Evolutionary conservation across 2,888 invertebrate species (phyloP), one percentile per base, ranked within the genome.

Genomic region (Acanthosepion lycidas): DNA sequence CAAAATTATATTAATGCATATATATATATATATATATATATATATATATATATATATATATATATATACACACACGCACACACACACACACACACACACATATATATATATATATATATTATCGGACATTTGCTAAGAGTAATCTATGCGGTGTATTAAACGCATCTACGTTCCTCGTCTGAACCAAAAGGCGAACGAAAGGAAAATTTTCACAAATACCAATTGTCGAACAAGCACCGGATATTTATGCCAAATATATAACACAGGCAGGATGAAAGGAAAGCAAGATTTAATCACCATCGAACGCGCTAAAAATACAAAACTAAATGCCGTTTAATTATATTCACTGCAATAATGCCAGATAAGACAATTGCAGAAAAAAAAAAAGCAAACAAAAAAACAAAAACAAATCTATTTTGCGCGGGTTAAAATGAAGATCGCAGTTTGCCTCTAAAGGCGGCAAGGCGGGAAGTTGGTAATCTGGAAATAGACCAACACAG

Each of bases 241-340:
- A 78, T 78, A 78, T 78, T 78, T 78, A 78, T n/a, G 78, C 78
- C 78, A 78, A 78, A 78, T 78, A 78, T 78, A 78, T 78, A 78
- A 78, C 78, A 5, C 15, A 18, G 33, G 6, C n/a, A 78, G 15
- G 33, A 78, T n/a, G 12, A 78, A 78, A 78, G 78, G 78, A 78
- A 78, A 12, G n/a, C 78, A 33, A 33, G 0, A 78, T n/a, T 78
- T 78, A n/a, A 78, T 78, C 78, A n/a, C n/a, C 78, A 78, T 0
- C 18, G 78, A 78, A 78, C n/a, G 33, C 0, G 78, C 78, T 78
- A 15, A 78, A 78, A 78, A 78, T 78, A 78, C 78, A 33, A 33
- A 15, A 78, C 9, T 78, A 78, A 78, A 78, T 78, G 78, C 9
- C 33, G 78, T 78, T 78, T 78, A n/a, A 78, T n/a, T 78, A n/a